Base-by-base conservation (phyloP, 2,797 vertebrate genomes). In the Tinamus major region DNA sequence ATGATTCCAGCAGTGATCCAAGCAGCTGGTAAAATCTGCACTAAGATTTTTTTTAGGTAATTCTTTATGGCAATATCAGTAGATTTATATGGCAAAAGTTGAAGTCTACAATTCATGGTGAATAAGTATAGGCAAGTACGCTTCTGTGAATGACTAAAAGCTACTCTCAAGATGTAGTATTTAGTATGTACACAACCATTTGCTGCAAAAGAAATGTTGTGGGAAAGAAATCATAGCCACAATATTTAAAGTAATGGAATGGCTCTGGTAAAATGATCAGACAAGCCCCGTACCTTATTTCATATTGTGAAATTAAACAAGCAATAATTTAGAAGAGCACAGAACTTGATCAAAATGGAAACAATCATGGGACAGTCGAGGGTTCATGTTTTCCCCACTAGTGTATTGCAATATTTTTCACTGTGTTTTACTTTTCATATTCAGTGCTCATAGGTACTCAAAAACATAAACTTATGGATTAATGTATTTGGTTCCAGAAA, bases 61-160 rank as follows among this genome's bases (percentile, higher is more conserved):
- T 6, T 79, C 31, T 87, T 74, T 91, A 42, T 92, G 67, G 19
- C 63, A 87, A 11, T 71, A 51, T 14, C 76, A 33, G 31, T 77
- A 77, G 35, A 83, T 74, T 94, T n/a, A 74, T 85, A 44, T 71
- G 21, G 10, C n/a, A 44, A 62, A 70, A 76, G 18, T 20, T 91
- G 68, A 79, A 89, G 56, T 70, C 13, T 64, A 81, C 70, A 67
- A 78, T 44, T 61, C 10, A 61, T 3, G 5, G 29, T 70, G 41
- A 83, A 87, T 48, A 37, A 49, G 1, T 35, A 20, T 68, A 49
- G 17, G 15, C n/a, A 94, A 87, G 88, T 76, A 35, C 65, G 44
- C 35, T 83, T 44, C 17, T 95, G 75, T 81, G 59, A 42, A 33
- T 77, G 51, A 93, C 70, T 85, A 74, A 72, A 89, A 31, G 27